Evolutionary conservation across 1,140 invertebrate genomes (phyloP).

Genomic region (Melanaphis sacchari): DNA sequence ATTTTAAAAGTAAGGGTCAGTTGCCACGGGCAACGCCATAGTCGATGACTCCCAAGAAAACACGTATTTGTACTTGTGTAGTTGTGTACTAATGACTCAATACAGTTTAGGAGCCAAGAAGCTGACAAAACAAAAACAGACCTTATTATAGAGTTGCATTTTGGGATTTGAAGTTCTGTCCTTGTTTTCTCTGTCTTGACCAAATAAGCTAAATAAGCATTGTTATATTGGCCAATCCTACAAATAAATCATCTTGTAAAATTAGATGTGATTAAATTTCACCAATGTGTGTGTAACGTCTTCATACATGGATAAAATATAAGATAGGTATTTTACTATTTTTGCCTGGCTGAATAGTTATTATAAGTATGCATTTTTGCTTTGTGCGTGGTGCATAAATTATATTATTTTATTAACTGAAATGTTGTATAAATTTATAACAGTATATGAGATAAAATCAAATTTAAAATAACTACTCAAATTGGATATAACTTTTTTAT

Average conservation of each 20-base stretch:
- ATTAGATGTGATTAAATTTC: background rate
- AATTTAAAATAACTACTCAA: background rate
- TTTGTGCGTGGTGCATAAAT: background rate
- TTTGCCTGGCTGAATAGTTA: background rate
- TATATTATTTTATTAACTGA: background rate
- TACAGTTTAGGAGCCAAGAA: slow-evolving; percentile 40
- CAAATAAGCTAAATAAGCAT: slow-evolving; percentile 45
- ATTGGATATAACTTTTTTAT: background rate
- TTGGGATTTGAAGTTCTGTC: background rate
- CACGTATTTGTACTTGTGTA: slow-evolving; percentile 41
- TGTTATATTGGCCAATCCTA: background rate
- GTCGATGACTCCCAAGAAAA: slow-evolving; percentile 35
- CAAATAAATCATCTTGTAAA: slow-evolving; percentile 11
- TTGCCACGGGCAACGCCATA: slow-evolving; percentile 14
- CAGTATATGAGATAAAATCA: background rate
- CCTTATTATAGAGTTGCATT: background rate
- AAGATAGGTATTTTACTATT: background rate
- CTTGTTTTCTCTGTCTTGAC: slow-evolving; percentile 20
- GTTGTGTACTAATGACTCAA: slow-evolving; percentile 48
- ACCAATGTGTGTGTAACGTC: background rate
- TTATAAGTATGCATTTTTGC: background rate
- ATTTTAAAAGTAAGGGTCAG: slow-evolving; percentile 40
- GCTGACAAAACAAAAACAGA: slow-evolving; percentile 45
- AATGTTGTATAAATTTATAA: background rate
- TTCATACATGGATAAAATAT: background rate